These are phyloP conservation scores for Megalonaias nervosa DNA, from an alignment of 1,140 invertebrate species.

Conservation along the genomic window DNA sequence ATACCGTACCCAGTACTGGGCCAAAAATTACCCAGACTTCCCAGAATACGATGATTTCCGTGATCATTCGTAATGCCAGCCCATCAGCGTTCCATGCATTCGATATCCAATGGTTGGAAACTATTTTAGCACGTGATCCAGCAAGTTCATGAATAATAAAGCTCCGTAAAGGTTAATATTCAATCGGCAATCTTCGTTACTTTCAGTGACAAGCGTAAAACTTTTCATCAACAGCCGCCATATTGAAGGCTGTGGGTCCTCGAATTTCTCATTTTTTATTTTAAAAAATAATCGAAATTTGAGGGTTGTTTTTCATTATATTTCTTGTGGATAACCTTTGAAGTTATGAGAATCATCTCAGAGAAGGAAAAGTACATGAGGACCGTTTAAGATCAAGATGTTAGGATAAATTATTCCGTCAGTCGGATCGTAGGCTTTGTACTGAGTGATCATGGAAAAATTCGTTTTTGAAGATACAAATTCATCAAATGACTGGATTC, in stretches of 20 bases:
- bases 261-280: constrained; percentile 41
- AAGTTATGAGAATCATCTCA: constrained; percentile 40
- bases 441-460: neutral
- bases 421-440: constrained; percentile 42
- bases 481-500: no score
- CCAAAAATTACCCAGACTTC: no score
- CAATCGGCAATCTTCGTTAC: constrained; percentile 80
- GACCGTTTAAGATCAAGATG: constrained; percentile 34
- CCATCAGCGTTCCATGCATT: no score
- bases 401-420: constrained; percentile 39
- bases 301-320: neutral
- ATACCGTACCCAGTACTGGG: no score
- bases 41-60: no score
- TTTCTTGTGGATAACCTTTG: neutral
- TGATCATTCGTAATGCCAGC: no score
- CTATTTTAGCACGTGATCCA: constrained; percentile 49
- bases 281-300: constrained; percentile 20
- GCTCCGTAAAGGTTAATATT: constrained; percentile 52
- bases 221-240: constrained; percentile 93
- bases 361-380: constrained; percentile 29
- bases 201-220: constrained; percentile 88
- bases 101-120: no score
- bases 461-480: no score
- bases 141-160: constrained; percentile 58
- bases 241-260: constrained; percentile 83